Percentiles rank a stretch among this genome's conserved stretches.
Conservation (phyloP, 1,140 invertebrate genomes). For the Lordiphosa mommai region DNA sequence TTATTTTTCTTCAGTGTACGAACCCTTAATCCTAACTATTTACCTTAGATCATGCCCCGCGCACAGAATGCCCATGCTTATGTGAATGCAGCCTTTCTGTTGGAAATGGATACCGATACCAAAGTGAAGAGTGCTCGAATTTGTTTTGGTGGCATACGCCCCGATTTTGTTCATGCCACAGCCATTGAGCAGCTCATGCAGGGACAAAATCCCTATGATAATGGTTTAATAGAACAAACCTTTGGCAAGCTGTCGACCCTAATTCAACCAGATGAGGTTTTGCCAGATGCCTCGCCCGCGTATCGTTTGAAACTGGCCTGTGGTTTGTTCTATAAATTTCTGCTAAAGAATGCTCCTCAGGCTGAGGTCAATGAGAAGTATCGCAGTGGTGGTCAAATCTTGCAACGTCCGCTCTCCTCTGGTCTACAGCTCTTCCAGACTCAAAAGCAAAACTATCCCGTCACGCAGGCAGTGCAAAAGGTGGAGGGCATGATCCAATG, state of each 20-base stretch:
- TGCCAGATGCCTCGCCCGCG: constrained; percentile 84
- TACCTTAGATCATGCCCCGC: constrained; percentile 83
- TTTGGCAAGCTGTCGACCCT: constrained; percentile 83
- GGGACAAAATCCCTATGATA: constrained; percentile 81
- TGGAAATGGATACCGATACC: constrained; percentile 78
- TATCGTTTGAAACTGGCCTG: constrained; percentile 84
- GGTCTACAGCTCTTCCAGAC: constrained; percentile 88
- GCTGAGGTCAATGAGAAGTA: constrained; percentile 73
- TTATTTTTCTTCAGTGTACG: background rate
- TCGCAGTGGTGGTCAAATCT: constrained; percentile 82
- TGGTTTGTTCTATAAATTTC: constrained; percentile 87
- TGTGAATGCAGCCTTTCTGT: constrained; percentile 89
- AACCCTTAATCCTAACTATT: background rate
- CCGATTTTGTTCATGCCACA: constrained; percentile 86
- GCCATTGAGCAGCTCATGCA: constrained; percentile 84
- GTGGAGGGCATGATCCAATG: constrained; percentile 88
- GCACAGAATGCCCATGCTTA: constrained; percentile 91
- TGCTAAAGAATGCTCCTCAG: constrained; percentile 81
- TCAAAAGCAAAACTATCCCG: constrained; percentile 87
- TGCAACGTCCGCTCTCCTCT: constrained; percentile 84
- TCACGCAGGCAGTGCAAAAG: constrained; percentile 89
- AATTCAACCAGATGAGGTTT: constrained; percentile 83
- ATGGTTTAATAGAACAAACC: constrained; percentile 81
- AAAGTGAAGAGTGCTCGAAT: constrained; percentile 63
- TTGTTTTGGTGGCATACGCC: constrained; percentile 86